These are phyloP conservation scores for Serranochromis macrocephalus DNA, from an alignment of 2,113 vertebrate species.

Conservation along the genomic window DNA sequence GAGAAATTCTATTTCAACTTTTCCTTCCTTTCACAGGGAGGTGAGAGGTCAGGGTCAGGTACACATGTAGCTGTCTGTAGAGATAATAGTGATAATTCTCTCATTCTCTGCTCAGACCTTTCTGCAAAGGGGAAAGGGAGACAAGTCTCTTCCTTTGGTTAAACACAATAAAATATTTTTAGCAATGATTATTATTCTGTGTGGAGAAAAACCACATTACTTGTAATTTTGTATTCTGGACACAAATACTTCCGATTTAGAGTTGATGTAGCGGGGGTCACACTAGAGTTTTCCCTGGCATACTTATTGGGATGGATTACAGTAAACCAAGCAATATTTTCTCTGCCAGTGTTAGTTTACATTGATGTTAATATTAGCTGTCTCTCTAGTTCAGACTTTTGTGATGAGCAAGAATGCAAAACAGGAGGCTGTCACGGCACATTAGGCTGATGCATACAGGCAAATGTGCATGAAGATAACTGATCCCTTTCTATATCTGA, in stretches of 20 bases:
- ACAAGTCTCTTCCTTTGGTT: neutral
- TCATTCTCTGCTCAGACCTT: neutral
- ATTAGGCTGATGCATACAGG: neutral
- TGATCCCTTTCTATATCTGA: accelerated
- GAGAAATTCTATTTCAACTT: neutral
- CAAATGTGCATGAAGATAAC: neutral
- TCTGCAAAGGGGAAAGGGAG: neutral
- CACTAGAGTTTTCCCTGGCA: neutral
- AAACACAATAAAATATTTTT: neutral
- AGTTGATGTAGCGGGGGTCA: neutral
- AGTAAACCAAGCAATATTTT: neutral
- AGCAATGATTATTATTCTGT: neutral
- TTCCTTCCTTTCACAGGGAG: neutral
- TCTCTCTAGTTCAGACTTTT: neutral
- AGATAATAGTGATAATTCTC: neutral
- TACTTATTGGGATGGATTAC: neutral
- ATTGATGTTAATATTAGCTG: neutral
- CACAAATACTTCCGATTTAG: neutral
- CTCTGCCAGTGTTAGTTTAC: neutral
- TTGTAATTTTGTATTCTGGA: neutral
- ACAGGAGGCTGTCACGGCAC: neutral
- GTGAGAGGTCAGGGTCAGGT: constrained; percentile 18
- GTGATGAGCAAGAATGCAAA: neutral
- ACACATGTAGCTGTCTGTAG: neutral
- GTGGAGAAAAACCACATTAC: neutral